Base-by-base conservation (phyloP, 2,888 invertebrate genomes). In the Ramazzottius varieornatus region DNA sequence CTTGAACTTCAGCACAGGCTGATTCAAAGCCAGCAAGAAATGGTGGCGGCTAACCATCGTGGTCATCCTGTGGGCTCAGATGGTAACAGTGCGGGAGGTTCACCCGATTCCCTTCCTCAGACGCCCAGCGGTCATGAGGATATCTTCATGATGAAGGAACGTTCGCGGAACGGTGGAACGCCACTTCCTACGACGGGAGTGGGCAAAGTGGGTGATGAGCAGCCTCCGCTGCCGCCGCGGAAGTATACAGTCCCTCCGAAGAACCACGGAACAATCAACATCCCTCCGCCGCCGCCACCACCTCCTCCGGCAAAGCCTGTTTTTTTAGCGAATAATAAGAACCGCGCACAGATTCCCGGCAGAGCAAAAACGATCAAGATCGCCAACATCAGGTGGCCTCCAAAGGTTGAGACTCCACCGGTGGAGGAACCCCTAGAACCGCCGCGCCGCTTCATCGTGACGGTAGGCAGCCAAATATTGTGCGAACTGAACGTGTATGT, bases 1-100 rank as follows among this genome's bases (percentile, higher is more conserved):
- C 82, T 91, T 65, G 91, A 92, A 75, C 90, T 93, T 67, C 92
- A 93, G 72, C 91, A 92, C 73, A 92, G 92, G 73, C 78, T 92
- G 1, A 77, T 92, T 63, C 90, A 89, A 1, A 91, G 93, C 75
- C 54, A 54, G 24, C 54, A 54, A 8, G 54, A 54, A 29, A 54
- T 54, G 54, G 29, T 13, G 20, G 4, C 29, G 16, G 4, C 29
- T 29, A 16, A 54, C 29, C 54, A 54, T 16, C 54, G 29, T 8
- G 8, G 16, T 4, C 20, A 29, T 29, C 8, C 8, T 20, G 54
- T 4, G 20, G n/a, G 29, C 29, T 54, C 54, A 4, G 54, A 54
- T 24, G 54, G 54, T 13, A 54, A 24, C 29, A 54, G 29, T 29
- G 13, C 40, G 13, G 29, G 54, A 4, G 54, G 54, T 24, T n/a